Evolutionary conservation across 2,888 invertebrate genomes (phyloP).

Genomic region (Amphipoea lucens): DNA sequence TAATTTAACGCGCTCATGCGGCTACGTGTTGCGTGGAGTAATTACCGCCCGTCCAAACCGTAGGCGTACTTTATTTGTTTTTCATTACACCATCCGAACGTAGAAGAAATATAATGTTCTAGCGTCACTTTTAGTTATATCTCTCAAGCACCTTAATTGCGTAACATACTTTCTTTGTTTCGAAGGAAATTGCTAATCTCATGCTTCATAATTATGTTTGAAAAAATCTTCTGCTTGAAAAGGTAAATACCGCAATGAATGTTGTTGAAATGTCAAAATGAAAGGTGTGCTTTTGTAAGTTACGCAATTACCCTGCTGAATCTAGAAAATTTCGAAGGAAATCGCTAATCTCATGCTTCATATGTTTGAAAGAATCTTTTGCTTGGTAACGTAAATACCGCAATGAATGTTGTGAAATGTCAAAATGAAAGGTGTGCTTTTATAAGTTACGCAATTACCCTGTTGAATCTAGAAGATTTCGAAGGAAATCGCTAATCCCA

Average conservation of each 20-base stretch:
- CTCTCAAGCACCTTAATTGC: background rate
- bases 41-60: conserved; percentile 53
- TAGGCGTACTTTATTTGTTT: conserved; percentile 66
- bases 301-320: background rate
- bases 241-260: background rate
- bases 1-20: conserved; percentile 60
- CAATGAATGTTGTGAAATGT: background rate
- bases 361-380: background rate
- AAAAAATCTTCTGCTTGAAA: background rate
- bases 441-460: background rate
- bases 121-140: conserved; percentile 8
- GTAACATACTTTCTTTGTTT: background rate
- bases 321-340: background rate
- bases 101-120: conserved; percentile 8
- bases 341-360: background rate
- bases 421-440: background rate
- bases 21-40: conserved; percentile 52
- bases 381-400: background rate
- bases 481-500: background rate
- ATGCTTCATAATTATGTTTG: background rate
- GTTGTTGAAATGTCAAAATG: background rate
- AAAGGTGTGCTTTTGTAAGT: background rate
- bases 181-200: background rate
- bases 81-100: conserved; percentile 60
- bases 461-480: too few relatives aligned